These are phyloP conservation scores for Corythornis cristatus DNA, from an alignment of 2,113 vertebrate genomes.

Conservation along the genomic window DNA sequence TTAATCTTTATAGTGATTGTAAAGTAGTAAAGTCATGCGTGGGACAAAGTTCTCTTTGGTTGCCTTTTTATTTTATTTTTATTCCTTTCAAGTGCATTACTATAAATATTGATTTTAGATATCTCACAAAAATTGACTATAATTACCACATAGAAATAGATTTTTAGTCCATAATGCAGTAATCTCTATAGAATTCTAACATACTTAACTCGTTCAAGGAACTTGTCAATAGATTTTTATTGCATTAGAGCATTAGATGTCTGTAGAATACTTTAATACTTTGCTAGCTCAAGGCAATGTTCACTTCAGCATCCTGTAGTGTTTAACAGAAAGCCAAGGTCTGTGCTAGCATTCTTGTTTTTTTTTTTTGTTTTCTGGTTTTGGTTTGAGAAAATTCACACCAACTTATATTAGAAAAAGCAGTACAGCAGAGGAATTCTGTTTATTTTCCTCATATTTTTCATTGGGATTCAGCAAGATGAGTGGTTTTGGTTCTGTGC, in stretches of 20 bases:
- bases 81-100: not conserved
- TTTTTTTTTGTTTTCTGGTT: not conserved
- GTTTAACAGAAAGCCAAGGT: not conserved
- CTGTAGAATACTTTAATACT: not conserved
- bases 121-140: not conserved
- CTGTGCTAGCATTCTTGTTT: not conserved
- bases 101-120: not conserved
- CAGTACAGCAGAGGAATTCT: not conserved
- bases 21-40: not conserved
- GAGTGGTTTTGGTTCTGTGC: not conserved
- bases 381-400: not conserved
- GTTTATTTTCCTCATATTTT: not conserved
- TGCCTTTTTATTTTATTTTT: not conserved
- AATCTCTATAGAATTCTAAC: not conserved
- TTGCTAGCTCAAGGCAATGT: conserved; percentile 8
- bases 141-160: conserved; percentile 24
- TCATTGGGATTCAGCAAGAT: not conserved
- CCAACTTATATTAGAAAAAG: not conserved
- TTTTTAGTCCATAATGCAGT: conserved; percentile 4
- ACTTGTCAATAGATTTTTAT: conserved; percentile 4
- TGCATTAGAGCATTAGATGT: not conserved
- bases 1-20: not conserved
- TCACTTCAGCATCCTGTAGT: not conserved
- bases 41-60: not conserved
- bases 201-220: not conserved